These are phyloP conservation scores for Zaprionus davidi DNA, from an alignment of 1,140 invertebrate species.

Conservation along the genomic window DNA sequence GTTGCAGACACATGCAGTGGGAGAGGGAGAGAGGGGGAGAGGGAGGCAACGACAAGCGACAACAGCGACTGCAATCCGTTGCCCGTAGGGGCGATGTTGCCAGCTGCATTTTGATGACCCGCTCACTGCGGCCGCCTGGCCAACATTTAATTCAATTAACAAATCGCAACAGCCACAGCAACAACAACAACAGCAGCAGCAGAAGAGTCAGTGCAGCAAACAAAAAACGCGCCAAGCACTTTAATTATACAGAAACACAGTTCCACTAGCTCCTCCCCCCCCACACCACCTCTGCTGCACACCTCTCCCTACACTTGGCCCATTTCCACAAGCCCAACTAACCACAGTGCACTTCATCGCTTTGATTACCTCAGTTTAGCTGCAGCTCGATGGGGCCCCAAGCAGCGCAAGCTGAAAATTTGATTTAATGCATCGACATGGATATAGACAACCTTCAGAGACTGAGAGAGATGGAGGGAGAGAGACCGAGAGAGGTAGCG, in stretches of 20 bases:
- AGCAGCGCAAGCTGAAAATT: conserved; percentile 38
- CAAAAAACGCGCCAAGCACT: conserved; percentile 51
- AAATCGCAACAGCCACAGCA: conserved; percentile 68
- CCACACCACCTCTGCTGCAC: too few relatives aligned
- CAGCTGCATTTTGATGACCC: conserved; percentile 77
- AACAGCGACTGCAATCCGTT: conserved; percentile 18
- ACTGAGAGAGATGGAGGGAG: not conserved
- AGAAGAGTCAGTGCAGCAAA: conserved; percentile 14
- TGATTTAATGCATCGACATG: conserved; percentile 48
- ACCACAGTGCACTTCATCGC: conserved; percentile 55
- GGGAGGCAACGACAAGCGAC: conserved; percentile 11
- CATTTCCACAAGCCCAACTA: conserved; percentile 15
- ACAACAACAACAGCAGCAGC: conserved; percentile 40
- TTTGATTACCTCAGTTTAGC: conserved; percentile 32
- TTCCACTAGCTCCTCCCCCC: not conserved
- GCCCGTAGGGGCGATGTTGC: conserved; percentile 37
- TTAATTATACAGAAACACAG: conserved; percentile 56
- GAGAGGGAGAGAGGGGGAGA: conserved; percentile 9
- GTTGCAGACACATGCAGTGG: conserved; percentile 47
- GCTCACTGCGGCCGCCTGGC: conserved; percentile 41
- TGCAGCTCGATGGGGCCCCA: conserved; percentile 7
- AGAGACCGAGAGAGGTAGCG: not conserved
- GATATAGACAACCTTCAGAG: not conserved
- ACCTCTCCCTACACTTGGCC: not conserved
- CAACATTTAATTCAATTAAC: conserved; percentile 80